Base-by-base conservation (phyloP, 2,888 invertebrate genomes). In the Acutogordius australiensis region DNA sequence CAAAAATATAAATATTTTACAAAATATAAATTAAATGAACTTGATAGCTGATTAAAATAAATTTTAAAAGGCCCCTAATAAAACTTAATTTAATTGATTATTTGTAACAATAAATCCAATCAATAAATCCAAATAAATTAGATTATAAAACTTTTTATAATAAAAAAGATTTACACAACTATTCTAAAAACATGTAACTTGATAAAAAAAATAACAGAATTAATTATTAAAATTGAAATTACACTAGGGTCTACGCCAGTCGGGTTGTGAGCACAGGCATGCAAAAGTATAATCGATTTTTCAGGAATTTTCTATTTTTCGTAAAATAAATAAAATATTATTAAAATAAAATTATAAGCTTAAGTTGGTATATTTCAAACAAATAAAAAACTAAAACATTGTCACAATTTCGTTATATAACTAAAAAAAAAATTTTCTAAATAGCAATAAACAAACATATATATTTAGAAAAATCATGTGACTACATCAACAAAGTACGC, bases 231-330 rank as follows among this genome's bases (percentile, higher is more conserved):
- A 30, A 13, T 23, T 26, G 28, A 23, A 63, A 62, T 51, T 57
- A 68, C 67, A 60, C 74, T 79, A 1, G 87, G 87, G 73, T 88
- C 88, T 1, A 88, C 85, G 21, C 88, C 88, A 28, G 94, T 97
- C 18, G 94, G 94, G 75, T 97, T 94, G 73, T 94, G 94, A 2
- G 94, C 91, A 73, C 91, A 94, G 1, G 91, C 91, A 70, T 94
- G 94, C 45, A 97, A 73, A 62, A 97, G 73, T 65, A 97, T 80
- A 8, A 90, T 78, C 0, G 90, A 82, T 60, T 79, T 80, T 67
- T 83, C 81, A 0, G 91, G 91, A 57, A 90, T 86, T 78, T 84
- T 84, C 84, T 87, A 72, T 65, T 65, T 2, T 13, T 30, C 18
- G 21, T 37, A 59, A 63, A 27, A 60, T 28, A 45, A 28, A 61